phyloP scores from a whole-genome alignment of 2,113 vertebrate genomes.

The Sebastes fasciatus region DNA sequence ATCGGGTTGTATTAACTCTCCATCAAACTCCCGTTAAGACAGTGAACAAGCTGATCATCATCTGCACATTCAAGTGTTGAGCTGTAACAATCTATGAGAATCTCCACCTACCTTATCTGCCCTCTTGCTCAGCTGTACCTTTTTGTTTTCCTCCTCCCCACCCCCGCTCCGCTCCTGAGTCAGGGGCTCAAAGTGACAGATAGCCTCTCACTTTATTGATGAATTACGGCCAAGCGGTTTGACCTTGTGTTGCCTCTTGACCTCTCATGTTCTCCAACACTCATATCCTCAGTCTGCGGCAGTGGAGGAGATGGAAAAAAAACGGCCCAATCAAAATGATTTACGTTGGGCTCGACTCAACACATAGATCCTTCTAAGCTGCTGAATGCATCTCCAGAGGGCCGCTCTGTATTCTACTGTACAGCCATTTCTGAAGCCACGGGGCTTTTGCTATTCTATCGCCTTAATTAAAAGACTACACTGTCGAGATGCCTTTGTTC shows the following conservation, averaged over 20 bases:
- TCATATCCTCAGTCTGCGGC: slow-evolving; percentile 57
- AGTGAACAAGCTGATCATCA: background rate
- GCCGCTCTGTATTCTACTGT: slow-evolving; percentile 41
- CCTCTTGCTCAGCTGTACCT: background rate
- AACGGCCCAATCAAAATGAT: slow-evolving; percentile 73
- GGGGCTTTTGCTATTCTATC: slow-evolving; percentile 60
- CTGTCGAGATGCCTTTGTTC: slow-evolving; percentile 73
- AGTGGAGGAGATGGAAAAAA: slow-evolving; percentile 70
- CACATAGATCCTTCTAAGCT: slow-evolving; percentile 64
- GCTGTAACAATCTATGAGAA: background rate
- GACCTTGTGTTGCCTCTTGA: slow-evolving; percentile 74
- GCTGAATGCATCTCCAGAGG: slow-evolving; percentile 64
- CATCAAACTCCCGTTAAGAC: background rate
- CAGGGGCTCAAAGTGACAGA: slow-evolving; percentile 46
- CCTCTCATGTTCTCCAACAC: slow-evolving; percentile 68
- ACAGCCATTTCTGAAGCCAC: slow-evolving; percentile 61
- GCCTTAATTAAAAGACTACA: slow-evolving; percentile 74
- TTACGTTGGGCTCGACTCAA: slow-evolving; percentile 60
- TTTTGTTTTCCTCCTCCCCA: background rate
- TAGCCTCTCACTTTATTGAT: slow-evolving; percentile 66
- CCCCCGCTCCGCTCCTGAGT: background rate
- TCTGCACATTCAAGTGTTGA: background rate
- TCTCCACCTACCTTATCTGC: background rate
- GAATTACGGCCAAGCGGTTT: slow-evolving; percentile 67
- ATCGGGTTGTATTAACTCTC: too few relatives aligned